Evolutionary conservation across 2,797 vertebrate genomes (phyloP).

Genomic region (Anabacerthia variegaticeps): DNA sequence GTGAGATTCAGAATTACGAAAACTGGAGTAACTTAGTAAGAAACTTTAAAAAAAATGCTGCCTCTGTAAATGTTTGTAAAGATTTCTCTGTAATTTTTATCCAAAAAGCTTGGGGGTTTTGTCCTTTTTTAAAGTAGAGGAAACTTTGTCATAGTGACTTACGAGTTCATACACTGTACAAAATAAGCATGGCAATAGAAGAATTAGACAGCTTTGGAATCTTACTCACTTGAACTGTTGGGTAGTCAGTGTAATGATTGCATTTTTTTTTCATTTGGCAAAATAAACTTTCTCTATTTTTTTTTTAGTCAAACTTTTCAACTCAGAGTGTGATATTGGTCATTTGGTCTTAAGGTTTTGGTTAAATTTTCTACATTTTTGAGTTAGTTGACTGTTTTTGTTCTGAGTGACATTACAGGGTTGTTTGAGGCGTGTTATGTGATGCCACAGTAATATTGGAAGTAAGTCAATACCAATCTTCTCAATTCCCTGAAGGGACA

Average conservation of each 20-base stretch:
- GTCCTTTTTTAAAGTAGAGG: neutral
- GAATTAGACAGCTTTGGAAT: neutral
- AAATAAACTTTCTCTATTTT: neutral
- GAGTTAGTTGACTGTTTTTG: neutral
- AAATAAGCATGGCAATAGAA: neutral
- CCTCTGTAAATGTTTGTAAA: neutral
- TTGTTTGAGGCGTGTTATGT: neutral
- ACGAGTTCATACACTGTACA: fast-evolving
- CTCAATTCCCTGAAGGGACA: neutral
- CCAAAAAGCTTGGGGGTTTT: fast-evolving
- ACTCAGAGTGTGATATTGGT: neutral
- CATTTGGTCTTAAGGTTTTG: neutral
- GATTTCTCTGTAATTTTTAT: neutral
- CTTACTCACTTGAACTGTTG: neutral
- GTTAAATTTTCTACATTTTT: neutral
- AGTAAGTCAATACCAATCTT: neutral
- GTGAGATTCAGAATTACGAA: neutral
- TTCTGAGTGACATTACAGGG: neutral
- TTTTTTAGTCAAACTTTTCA: neutral
- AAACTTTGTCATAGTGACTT: neutral
- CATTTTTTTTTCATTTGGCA: neutral
- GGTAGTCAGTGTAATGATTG: neutral
- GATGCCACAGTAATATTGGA: neutral
- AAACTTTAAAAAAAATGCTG: neutral
- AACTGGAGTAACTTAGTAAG: neutral